phyloP scores from a whole-genome alignment of 2,797 vertebrate genomes.

The Pyrocephalus nanus region DNA sequence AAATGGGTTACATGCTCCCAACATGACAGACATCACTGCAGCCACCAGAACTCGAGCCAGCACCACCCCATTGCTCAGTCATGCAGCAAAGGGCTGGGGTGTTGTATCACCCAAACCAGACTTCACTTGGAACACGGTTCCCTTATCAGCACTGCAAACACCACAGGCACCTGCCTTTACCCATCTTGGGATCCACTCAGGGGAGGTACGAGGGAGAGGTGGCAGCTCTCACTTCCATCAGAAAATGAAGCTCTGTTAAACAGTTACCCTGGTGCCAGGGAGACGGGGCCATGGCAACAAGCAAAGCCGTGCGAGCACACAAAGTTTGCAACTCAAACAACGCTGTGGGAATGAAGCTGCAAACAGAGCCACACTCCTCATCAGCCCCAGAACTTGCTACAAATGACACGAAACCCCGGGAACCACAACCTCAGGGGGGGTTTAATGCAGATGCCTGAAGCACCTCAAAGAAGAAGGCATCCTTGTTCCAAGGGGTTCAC shows the following conservation, averaged over 20 bases:
- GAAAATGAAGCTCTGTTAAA: not conserved
- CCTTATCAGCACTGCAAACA: not conserved
- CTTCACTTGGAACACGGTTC: not conserved
- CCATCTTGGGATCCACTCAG: not conserved
- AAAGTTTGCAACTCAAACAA: not conserved
- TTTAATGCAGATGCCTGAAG: not conserved
- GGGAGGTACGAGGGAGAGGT: not conserved
- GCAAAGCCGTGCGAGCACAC: not conserved
- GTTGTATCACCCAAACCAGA: not conserved
- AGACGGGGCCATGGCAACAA: not conserved
- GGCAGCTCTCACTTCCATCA: not conserved
- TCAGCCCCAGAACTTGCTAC: not conserved
- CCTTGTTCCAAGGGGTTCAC: not conserved
- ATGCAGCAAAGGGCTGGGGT: not conserved
- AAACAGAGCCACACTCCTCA: not conserved
- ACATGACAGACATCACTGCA: not conserved
- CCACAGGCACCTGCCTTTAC: not conserved
- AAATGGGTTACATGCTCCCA: not conserved
- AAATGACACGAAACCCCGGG: accelerated
- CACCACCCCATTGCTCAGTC: not conserved
- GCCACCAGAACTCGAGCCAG: not conserved
- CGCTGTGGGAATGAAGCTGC: not conserved
- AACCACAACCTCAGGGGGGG: not conserved
- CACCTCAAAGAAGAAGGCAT: not conserved
- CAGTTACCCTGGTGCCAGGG: not conserved